phyloP scores from a whole-genome alignment of 35 echinoderm and acorn worm genomes.

The Apostichopus parvimensis region DNA sequence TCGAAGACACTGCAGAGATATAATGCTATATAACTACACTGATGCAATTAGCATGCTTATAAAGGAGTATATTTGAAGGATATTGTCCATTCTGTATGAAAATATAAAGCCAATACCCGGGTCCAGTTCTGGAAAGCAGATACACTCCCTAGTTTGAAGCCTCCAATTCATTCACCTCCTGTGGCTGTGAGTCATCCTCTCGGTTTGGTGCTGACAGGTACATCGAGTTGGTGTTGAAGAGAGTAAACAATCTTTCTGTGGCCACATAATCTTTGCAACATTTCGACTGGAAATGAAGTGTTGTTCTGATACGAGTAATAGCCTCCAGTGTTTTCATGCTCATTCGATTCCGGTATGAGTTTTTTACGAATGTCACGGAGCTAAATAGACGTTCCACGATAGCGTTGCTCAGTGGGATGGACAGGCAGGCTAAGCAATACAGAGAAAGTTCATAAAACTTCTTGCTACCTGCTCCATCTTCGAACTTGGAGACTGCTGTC shows the following conservation, averaged over 20 bases:
- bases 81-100: no score
- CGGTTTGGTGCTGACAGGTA: background rate
- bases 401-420: conserved; percentile 23
- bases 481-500: conserved; percentile 9
- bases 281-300: conserved; percentile 18
- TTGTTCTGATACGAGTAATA: conserved; percentile 19
- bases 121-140: no score
- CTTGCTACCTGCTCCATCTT: background rate
- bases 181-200: no score
- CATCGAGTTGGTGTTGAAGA: conserved; percentile 9
- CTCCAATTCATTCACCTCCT: no score
- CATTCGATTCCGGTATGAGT: conserved; percentile 22
- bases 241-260: background rate
- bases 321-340: conserved; percentile 29
- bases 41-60: no score
- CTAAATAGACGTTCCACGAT: conserved; percentile 39
- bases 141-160: no score
- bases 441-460: background rate
- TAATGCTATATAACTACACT: no score
- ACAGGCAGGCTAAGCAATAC: conserved; percentile 1
- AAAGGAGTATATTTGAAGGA: no score
- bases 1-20: no score
- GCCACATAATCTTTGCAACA: conserved; percentile 23
- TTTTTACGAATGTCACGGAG: conserved; percentile 15
- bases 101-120: no score